Conservation (phyloP, 2,888 invertebrate genomes). For the Andrena chrysosceles region DNA sequence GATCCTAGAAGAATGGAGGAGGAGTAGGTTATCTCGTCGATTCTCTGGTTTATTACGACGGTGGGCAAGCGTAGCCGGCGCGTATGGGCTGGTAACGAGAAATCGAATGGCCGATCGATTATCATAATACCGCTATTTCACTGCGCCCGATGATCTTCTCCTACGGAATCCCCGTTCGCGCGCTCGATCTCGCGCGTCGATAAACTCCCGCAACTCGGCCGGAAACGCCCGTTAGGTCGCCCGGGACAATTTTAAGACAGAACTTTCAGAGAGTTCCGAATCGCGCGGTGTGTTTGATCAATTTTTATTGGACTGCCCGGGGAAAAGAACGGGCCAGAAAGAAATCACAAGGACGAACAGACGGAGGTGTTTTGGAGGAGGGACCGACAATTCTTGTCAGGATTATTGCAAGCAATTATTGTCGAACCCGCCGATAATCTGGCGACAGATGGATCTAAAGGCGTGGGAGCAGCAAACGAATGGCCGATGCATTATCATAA, state of each 20-base stretch:
- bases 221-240: slow-evolving; percentile 30
- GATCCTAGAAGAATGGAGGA: not conserved
- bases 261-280: slow-evolving; percentile 35
- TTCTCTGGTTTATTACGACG: slow-evolving; percentile 33
- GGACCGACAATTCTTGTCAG: slow-evolving; percentile 16
- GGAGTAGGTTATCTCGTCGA: not conserved
- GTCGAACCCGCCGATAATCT: slow-evolving; percentile 44
- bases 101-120: slow-evolving; percentile 67
- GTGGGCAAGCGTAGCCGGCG: slow-evolving; percentile 4
- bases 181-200: slow-evolving; percentile 20
- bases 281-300: slow-evolving; percentile 36
- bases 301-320: slow-evolving; percentile 50
- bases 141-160: slow-evolving; percentile 63
- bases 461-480: slow-evolving; percentile 39
- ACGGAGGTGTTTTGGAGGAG: not conserved
- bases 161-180: not conserved
- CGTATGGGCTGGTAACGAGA: slow-evolving; percentile 53
- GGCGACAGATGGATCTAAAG: slow-evolving; percentile 59
- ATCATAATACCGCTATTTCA: slow-evolving; percentile 77
- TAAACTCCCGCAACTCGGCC: slow-evolving; percentile 39
- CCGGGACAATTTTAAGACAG: slow-evolving; percentile 35
- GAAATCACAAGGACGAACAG: slow-evolving; percentile 10
- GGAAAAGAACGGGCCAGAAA: slow-evolving; percentile 16
- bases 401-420: slow-evolving; percentile 59
- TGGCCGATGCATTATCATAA: slow-evolving; percentile 76